Percentiles rank a stretch among this genome's conserved stretches.
phyloP scores from a whole-genome alignment of 2,888 invertebrate genomes.

The Drosophila hamatofila region DNA sequence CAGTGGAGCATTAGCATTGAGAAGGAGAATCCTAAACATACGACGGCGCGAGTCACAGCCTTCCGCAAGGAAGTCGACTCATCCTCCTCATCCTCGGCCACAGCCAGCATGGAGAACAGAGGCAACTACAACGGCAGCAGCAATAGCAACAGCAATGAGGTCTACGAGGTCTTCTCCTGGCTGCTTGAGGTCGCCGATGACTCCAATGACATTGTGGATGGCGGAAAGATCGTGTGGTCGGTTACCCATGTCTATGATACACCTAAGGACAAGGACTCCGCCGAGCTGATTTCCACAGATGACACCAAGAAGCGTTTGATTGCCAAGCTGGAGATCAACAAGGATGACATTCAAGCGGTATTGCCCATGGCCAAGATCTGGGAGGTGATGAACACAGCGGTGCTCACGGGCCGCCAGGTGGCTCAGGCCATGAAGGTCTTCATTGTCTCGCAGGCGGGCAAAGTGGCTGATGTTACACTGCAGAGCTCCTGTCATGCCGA shows the following conservation, averaged over 20 bases:
- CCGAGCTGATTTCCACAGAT: constrained; percentile 80
- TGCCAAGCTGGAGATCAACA: constrained; percentile 94
- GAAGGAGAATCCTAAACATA: constrained; percentile 92
- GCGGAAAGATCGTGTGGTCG: constrained; percentile 95
- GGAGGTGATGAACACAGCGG: constrained; percentile 98
- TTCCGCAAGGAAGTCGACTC: constrained; percentile 87
- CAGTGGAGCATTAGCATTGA: constrained; percentile 96
- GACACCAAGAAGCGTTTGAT: constrained; percentile 89
- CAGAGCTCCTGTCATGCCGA: constrained; percentile 98
- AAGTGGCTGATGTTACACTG: constrained; percentile 97
- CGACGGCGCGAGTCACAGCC: constrained; percentile 95
- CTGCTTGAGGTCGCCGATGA: constrained; percentile 94
- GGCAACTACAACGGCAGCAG: constrained; percentile 31
- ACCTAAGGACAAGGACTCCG: constrained; percentile 84
- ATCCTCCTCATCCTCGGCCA: constrained; percentile 28
- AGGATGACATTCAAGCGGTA: constrained; percentile 97
- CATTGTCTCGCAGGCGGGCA: constrained; percentile 96
- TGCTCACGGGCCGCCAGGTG: constrained; percentile 96
- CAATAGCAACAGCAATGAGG: constrained; percentile 76
- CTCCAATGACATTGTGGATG: constrained; percentile 91
- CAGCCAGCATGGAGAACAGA: constrained; percentile 59
- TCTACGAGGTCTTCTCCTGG: constrained; percentile 96
- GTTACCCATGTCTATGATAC: constrained; percentile 90
- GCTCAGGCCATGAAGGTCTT: constrained; percentile 98
- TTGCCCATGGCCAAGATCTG: constrained; percentile 98